These are phyloP conservation scores for Tridacna gigas DNA, from an alignment of 2,888 invertebrate species.

Conservation along the genomic window DNA sequence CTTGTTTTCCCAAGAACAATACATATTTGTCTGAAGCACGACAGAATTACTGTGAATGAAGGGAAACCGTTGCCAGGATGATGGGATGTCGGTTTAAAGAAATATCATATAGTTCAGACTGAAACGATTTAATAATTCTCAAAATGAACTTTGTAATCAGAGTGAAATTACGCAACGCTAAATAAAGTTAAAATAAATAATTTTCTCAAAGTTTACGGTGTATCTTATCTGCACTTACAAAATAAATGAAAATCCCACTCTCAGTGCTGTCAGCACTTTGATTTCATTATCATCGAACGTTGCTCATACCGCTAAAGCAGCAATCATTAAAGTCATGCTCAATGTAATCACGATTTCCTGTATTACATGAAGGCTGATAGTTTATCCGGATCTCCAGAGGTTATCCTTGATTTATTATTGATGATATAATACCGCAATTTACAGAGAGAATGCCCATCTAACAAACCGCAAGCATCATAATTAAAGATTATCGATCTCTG, in stretches of 20 bases:
- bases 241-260: neutral
- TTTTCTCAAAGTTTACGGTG: no score
- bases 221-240: neutral
- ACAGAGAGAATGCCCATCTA: neutral
- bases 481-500: slow-evolving; percentile 4
- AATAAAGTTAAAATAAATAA: no score
- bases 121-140: no score
- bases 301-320: neutral
- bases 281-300: slow-evolving; percentile 1
- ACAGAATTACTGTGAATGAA: no score
- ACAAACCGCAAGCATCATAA: slow-evolving; percentile 8
- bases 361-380: neutral
- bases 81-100: no score
- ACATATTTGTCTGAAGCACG: no score
- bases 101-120: no score
- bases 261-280: neutral
- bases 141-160: no score
- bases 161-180: no score
- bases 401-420: slow-evolving; percentile 10
- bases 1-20: no score
- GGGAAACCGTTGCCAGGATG: no score
- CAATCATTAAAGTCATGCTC: slow-evolving; percentile 15
- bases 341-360: slow-evolving; percentile 1
- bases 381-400: neutral
- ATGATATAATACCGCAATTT: slow-evolving; percentile 20